Conservation (phyloP, 1,140 invertebrate species). For the Eupristina koningsbergeri region DNA sequence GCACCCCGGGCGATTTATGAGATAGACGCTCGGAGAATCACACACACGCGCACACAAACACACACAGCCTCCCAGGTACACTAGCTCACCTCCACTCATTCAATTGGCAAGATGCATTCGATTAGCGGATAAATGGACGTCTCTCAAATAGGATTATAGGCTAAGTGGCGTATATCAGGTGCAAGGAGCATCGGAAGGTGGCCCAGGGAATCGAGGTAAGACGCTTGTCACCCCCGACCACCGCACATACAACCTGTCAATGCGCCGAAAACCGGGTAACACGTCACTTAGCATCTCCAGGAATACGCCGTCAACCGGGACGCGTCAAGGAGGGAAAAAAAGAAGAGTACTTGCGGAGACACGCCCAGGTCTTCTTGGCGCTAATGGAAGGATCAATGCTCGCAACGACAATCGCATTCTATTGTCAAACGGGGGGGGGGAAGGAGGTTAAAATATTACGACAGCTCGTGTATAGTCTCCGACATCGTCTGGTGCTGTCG, state of each 20-base stretch:
- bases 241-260: not conserved
- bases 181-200: not conserved
- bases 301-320: not conserved
- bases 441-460: slow-evolving; percentile 51
- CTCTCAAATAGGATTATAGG: slow-evolving; percentile 19
- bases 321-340: not conserved
- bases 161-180: slow-evolving; percentile 32
- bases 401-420: not conserved
- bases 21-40: not conserved
- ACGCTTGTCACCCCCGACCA: slow-evolving; percentile 12
- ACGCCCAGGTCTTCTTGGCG: not conserved
- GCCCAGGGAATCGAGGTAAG: not conserved
- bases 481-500: not conserved
- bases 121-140: slow-evolving; percentile 47
- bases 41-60: not conserved
- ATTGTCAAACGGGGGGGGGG: slow-evolving; percentile 33
- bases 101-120: slow-evolving; percentile 49
- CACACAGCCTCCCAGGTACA: not conserved
- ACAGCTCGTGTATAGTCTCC: not conserved
- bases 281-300: not conserved
- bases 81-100: not conserved
- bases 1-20: slow-evolving; percentile 29
- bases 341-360: not conserved
- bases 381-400: slow-evolving; percentile 23
- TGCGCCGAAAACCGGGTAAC: not conserved